These are phyloP conservation scores for Drosophila glabriapex DNA, from an alignment of 2,888 invertebrate species.

Conservation along the genomic window DNA sequence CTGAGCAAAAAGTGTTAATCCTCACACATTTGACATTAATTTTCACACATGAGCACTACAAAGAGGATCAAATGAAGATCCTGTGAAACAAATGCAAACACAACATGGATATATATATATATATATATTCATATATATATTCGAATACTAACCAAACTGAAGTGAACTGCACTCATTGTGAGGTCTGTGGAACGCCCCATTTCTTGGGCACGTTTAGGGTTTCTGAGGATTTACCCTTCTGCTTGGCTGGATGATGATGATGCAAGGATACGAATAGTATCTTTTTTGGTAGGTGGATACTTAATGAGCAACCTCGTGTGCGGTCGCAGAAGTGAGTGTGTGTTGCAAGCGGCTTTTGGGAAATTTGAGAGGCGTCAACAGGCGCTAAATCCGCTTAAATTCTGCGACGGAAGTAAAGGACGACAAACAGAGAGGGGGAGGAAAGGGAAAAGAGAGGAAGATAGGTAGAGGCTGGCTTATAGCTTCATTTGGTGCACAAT, in stretches of 20 bases:
- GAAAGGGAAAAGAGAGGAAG: not conserved
- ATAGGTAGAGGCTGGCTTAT: conserved; percentile 12
- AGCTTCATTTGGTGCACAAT: conserved; percentile 35
- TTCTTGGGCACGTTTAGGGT: conserved; percentile 72
- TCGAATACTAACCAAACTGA: not conserved
- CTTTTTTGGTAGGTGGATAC: conserved; percentile 50
- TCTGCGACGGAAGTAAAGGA: conserved; percentile 59
- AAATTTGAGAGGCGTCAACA: conserved; percentile 84
- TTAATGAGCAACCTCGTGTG: conserved; percentile 70
- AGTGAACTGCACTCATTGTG: conserved; percentile 50
- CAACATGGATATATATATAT: not conserved
- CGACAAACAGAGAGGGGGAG: not conserved
- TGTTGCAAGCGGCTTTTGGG: conserved; percentile 51
- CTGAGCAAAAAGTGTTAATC: conserved; percentile 39
- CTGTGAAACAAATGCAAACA: conserved; percentile 1
- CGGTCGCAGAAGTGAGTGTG: conserved; percentile 57
- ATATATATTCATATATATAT: not conserved
- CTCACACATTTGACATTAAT: conserved; percentile 38
- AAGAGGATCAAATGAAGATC: conserved; percentile 18
- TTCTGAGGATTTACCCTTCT: conserved; percentile 57
- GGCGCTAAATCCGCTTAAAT: conserved; percentile 82
- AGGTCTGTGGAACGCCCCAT: conserved; percentile 71
- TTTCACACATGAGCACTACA: conserved; percentile 47
- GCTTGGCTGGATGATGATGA: conserved; percentile 28
- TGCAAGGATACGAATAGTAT: conserved; percentile 51